phyloP scores from a whole-genome alignment of 2,113 vertebrate species.

The Actinemys pallida region DNA sequence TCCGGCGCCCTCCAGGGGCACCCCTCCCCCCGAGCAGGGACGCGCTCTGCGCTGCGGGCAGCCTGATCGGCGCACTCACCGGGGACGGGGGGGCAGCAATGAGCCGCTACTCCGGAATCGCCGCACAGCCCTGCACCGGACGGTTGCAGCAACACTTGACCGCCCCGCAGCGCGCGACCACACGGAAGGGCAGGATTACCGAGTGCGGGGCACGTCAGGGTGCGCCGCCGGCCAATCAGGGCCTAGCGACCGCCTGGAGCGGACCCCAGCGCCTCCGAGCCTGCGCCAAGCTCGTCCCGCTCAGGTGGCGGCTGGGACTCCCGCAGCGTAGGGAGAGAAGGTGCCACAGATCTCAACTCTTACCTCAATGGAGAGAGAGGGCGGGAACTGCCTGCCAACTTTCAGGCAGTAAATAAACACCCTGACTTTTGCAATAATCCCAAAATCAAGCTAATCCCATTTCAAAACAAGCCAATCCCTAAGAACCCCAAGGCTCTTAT shows the following conservation, averaged over 20 bases:
- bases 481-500: too few species aligned
- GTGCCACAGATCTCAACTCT: fast-evolving
- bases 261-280: background rate
- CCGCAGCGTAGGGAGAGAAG: too few species aligned
- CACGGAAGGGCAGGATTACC: background rate
- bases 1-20: too few species aligned
- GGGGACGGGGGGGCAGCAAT: background rate
- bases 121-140: too few species aligned
- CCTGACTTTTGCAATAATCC: too few species aligned
- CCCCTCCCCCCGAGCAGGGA: too few species aligned
- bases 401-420: fast-evolving
- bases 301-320: background rate
- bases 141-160: too few species aligned
- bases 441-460: too few species aligned
- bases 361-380: background rate
- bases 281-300: background rate
- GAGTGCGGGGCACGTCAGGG: background rate
- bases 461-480: too few species aligned
- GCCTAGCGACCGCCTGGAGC: background rate
- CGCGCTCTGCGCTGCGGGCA: background rate
- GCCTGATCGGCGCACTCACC: background rate
- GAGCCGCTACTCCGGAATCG: background rate
- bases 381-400: background rate
- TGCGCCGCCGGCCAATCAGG: background rate
- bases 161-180: background rate